A percentile compares a stretch with the other conserved stretches of the same genome.
Conservation (phyloP, 2,113 vertebrate genomes). For the Heptranchias perlo region DNA sequence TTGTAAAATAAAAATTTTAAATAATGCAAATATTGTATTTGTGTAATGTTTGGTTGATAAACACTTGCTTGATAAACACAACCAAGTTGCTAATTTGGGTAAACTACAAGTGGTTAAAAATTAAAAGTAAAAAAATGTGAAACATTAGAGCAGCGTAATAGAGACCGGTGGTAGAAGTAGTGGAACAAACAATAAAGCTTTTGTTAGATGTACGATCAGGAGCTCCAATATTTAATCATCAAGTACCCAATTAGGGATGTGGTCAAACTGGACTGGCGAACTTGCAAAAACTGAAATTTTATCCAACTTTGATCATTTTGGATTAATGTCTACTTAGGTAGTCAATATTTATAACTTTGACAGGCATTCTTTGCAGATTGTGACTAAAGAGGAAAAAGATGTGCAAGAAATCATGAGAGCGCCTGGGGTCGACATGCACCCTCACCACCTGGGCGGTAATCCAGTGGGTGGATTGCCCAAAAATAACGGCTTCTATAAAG, state of each 20-base stretch:
- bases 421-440: neutral
- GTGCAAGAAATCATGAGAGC: neutral
- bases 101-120: neutral
- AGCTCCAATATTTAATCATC: neutral
- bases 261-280: neutral
- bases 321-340: neutral
- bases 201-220: neutral
- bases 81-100: neutral
- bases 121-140: neutral
- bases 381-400: neutral
- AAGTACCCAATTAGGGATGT: neutral
- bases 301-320: neutral
- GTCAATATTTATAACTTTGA: neutral
- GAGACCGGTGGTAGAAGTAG: neutral
- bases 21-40: neutral
- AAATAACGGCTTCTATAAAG: neutral
- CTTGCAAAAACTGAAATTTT: neutral
- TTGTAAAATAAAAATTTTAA: neutral
- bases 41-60: neutral
- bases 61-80: neutral
- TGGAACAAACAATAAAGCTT: neutral
- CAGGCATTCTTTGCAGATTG: neutral
- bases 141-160: neutral
- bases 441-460: neutral
- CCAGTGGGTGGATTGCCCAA: neutral